Percentiles rank a stretch among this genome's conserved stretches.
Evolutionary conservation across 2,113 vertebrate genomes (phyloP).

Genomic region (Rhabdornis inornatus): DNA sequence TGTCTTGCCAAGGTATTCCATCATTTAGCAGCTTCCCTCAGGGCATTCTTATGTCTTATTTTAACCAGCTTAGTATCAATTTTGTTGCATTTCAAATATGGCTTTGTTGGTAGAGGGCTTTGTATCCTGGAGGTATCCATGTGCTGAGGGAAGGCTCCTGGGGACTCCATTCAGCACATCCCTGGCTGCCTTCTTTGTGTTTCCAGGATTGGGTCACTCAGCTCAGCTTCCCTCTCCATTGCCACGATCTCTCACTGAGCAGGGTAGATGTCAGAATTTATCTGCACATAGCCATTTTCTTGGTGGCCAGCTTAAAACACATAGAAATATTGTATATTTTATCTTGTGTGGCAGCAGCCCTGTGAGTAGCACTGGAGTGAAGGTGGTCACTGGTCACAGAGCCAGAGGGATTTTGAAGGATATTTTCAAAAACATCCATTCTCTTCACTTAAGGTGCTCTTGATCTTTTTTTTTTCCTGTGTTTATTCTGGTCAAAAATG

Average conservation of each 20-base stretch:
- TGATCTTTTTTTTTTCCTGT: neutral
- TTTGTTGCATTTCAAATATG: neutral
- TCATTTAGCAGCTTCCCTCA: neutral
- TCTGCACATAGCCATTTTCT: neutral
- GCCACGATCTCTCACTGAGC: neutral
- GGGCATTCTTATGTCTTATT: neutral
- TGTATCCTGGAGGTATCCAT: neutral
- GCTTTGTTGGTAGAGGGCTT: neutral
- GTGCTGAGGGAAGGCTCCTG: neutral
- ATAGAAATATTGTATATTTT: neutral
- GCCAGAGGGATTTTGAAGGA: neutral
- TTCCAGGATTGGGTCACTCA: neutral
- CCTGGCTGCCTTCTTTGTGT: neutral
- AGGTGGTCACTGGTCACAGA: neutral
- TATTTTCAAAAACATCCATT: constrained; percentile 1
- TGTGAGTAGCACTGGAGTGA: neutral
- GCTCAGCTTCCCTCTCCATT: neutral
- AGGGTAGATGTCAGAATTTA: neutral
- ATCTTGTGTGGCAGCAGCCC: neutral
- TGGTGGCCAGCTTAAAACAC: neutral
- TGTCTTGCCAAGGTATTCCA: neutral
- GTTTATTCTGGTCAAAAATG: constrained; percentile 33
- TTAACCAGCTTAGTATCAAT: neutral
- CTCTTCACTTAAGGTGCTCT: neutral
- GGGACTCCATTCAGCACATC: neutral